A percentile compares a stretch with the other conserved stretches of the same genome.
phyloP scores from a whole-genome alignment of 2,888 invertebrate genomes.

The Polyommatus icarus region DNA sequence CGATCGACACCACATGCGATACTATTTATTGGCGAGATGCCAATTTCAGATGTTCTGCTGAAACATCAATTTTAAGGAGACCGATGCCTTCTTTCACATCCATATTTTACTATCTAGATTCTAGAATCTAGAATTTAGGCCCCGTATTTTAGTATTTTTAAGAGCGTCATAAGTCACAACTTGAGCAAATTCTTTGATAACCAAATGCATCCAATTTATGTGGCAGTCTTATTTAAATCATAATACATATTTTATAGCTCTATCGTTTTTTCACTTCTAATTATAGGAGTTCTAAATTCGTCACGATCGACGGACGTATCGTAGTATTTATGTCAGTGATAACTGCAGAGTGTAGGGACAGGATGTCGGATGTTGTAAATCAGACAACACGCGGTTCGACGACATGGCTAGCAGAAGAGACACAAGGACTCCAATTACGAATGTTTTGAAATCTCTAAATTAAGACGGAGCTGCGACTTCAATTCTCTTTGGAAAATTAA shows the following conservation, averaged over 20 bases:
- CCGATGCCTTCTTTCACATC: background rate
- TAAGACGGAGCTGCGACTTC: background rate
- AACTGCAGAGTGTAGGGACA: background rate
- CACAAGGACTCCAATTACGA: background rate
- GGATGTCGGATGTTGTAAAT: slow-evolving; percentile 31
- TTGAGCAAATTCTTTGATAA: no score
- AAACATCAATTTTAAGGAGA: background rate
- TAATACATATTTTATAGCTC: background rate
- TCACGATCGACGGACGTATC: background rate
- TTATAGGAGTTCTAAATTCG: background rate
- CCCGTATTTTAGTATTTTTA: background rate
- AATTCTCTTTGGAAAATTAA: background rate
- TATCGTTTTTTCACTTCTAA: background rate
- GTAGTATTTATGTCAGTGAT: slow-evolving; percentile 16
- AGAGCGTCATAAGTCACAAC: background rate
- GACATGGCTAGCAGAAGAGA: background rate
- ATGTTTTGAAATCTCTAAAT: background rate
- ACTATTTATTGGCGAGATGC: background rate
- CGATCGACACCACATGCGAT: slow-evolving; percentile 2
- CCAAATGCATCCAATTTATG: no score
- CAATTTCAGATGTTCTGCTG: background rate
- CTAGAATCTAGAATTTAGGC: background rate
- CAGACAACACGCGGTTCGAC: background rate
- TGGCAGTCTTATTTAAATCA: no score
- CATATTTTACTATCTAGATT: background rate